phyloP scores from a whole-genome alignment of 37 sponge, comb jelly and placozoan genomes.

The Theonella swinhoei region DNA sequence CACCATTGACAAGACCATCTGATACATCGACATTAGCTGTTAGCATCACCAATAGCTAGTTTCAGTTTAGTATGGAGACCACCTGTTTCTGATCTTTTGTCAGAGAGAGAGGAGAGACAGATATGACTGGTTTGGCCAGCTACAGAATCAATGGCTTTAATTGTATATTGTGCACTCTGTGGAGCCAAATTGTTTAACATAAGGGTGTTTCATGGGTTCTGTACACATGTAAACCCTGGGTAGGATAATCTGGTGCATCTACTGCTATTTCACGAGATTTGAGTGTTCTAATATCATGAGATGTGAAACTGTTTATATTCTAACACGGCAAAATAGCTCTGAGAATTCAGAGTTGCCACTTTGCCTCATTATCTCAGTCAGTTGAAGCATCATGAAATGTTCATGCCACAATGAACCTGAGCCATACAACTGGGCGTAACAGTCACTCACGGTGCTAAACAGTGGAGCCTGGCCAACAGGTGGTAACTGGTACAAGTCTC shows the following conservation, averaged over 20 bases:
- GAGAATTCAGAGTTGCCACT: conserved; percentile 23
- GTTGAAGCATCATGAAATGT: conserved; percentile 44
- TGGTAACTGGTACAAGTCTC: conserved; percentile 48
- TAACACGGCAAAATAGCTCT: conserved; percentile 44
- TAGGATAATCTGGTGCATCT: conserved; percentile 31
- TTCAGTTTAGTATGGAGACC: conserved; percentile 32
- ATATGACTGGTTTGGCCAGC: conserved; percentile 39
- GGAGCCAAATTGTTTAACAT: conserved; percentile 35
- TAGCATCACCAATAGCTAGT: conserved; percentile 47
- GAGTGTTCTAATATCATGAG: conserved; percentile 18
- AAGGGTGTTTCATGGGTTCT: conserved; percentile 4
- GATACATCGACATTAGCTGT: conserved; percentile 53
- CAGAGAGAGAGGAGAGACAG: conserved; percentile 1
- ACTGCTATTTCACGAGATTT: conserved; percentile 16
- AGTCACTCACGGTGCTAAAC: conserved; percentile 28
- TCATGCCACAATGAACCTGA: conserved; percentile 52
- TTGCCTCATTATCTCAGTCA: conserved; percentile 43
- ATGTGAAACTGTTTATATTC: conserved; percentile 24
- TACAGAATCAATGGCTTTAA: conserved; percentile 29
- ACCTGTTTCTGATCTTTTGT: conserved; percentile 40
- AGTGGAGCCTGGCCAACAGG: conserved; percentile 17
- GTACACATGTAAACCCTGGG: conserved; percentile 24
- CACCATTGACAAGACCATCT: conserved; percentile 11
- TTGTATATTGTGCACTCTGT: conserved; percentile 11
- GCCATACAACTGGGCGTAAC: conserved; percentile 31